A percentile compares a stretch with the other conserved stretches of the same genome.
Conservation (phyloP, 2,797 vertebrate genomes). For the Anguilla pacifica region DNA sequence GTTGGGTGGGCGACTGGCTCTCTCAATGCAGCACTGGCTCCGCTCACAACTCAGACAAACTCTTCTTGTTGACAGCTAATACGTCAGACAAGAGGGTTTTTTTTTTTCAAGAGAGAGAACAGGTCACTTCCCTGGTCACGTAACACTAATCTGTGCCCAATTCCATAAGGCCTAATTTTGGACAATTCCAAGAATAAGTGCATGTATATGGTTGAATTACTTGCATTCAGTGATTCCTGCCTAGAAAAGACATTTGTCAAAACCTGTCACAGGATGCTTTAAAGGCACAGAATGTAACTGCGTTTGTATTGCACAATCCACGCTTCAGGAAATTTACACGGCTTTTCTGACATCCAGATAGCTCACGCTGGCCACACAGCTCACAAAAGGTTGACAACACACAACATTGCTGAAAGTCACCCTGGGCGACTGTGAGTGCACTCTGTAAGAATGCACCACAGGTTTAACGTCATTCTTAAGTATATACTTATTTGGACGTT, state of each 20-base stretch:
- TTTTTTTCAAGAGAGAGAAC: neutral
- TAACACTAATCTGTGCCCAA: neutral
- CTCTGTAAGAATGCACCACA: neutral
- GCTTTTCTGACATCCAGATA: neutral
- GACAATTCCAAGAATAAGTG: neutral
- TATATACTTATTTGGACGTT: neutral
- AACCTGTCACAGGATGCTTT: neutral
- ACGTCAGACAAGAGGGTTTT: neutral
- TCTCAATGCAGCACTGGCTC: neutral
- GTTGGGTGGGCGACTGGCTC: neutral
- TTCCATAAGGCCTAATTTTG: neutral
- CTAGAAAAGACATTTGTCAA: neutral
- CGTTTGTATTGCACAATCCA: neutral
- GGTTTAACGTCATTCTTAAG: neutral
- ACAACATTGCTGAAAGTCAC: neutral
- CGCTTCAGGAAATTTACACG: neutral
- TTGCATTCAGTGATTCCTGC: neutral
- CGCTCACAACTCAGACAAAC: neutral
- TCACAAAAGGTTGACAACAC: neutral
- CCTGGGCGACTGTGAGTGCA: neutral
- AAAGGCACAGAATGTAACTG: too few relatives aligned
- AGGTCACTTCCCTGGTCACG: neutral
- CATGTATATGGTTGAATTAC: neutral
- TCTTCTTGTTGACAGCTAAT: neutral
- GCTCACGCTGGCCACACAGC: neutral